Conservation (phyloP, 2,113 vertebrate genomes). For the Cinclus mexicanus region DNA sequence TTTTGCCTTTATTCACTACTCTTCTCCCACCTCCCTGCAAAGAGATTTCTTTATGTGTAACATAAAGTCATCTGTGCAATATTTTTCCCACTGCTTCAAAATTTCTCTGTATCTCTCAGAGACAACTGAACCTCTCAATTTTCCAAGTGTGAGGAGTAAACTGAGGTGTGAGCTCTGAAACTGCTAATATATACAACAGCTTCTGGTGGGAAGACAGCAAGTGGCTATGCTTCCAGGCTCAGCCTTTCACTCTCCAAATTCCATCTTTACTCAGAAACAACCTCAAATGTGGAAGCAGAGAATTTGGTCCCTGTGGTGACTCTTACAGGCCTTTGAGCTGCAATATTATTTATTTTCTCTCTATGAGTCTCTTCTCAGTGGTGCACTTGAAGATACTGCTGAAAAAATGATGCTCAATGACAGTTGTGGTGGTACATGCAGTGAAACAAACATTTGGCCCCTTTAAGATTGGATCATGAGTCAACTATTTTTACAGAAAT, state of each 20-base stretch:
- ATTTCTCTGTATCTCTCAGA: not conserved
- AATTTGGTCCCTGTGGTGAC: not conserved
- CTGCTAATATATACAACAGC: not conserved
- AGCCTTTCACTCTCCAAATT: not conserved
- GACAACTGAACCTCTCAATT: not conserved
- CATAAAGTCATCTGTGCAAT: not conserved
- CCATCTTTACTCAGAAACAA: not conserved
- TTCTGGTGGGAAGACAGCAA: not conserved
- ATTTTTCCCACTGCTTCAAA: not conserved
- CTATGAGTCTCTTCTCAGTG: not conserved
- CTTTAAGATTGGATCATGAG: not conserved
- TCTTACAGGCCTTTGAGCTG: not conserved
- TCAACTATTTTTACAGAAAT: not conserved
- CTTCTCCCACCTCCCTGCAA: not conserved
- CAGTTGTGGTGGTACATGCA: not conserved
- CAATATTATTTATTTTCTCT: not conserved
- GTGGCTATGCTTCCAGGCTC: not conserved
- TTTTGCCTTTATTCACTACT: not conserved
- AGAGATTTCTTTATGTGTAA: not conserved
- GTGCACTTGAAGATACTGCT: rapidly evolving
- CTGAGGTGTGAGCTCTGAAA: not conserved
- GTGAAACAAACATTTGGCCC: not conserved
- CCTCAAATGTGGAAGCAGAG: not conserved
- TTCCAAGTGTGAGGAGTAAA: not conserved
- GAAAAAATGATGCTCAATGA: not conserved